phyloP scores from a whole-genome alignment of 2,888 invertebrate species.

The Nesidiocoris tenuis region DNA sequence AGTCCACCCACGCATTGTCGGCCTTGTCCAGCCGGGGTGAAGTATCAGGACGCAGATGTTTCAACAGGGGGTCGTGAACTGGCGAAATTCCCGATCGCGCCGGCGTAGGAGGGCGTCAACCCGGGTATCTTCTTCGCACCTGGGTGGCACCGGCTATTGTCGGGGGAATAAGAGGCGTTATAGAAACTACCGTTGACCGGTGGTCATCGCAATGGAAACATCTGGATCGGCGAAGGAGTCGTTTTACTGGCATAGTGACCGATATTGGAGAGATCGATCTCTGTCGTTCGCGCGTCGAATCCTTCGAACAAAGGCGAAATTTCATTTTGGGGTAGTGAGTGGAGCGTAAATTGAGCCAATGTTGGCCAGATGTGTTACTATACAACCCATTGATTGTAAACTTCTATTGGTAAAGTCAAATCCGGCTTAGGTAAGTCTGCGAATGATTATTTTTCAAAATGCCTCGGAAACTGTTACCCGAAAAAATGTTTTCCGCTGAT shows the following conservation, averaged over 20 bases:
- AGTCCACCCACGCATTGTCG: conserved; percentile 40
- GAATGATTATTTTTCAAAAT: too few species aligned
- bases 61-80: not conserved
- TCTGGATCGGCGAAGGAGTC: conserved; percentile 18
- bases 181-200: conserved; percentile 19
- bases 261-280: not conserved
- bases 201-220: conserved; percentile 24
- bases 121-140: conserved; percentile 10
- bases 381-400: too few species aligned
- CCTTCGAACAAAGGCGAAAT: not conserved
- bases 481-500: too few species aligned
- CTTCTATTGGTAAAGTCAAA: too few species aligned
- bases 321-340: too few species aligned
- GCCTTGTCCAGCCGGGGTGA: conserved; percentile 1
- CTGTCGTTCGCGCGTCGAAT: not conserved
- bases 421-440: too few species aligned
- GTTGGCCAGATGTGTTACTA: too few species aligned
- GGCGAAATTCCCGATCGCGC: conserved; percentile 2
- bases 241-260: conserved; percentile 1
- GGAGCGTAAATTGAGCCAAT: too few species aligned
- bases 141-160: conserved; percentile 12
- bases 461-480: too few species aligned
- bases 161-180: not conserved
- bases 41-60: conserved; percentile 27
- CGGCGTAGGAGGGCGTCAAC: not conserved